Evolutionary conservation across 2,797 vertebrate genomes (phyloP).

Genomic region (Saxicola maurus): DNA sequence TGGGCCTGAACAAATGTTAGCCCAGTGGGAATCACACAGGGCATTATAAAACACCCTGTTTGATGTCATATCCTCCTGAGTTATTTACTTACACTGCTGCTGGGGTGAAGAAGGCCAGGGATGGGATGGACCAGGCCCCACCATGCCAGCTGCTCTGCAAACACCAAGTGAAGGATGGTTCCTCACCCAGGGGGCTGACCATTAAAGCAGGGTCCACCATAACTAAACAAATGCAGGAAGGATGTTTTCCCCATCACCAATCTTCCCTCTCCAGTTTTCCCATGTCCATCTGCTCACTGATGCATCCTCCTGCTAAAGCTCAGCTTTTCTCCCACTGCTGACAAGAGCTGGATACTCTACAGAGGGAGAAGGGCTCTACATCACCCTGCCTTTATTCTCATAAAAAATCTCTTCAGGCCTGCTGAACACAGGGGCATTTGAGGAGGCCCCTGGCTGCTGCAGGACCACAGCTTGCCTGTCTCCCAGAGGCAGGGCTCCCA

Average conservation of each 20-base stretch:
- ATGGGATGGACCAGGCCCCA: neutral
- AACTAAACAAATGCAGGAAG: neutral
- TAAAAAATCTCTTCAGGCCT: neutral
- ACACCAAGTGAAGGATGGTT: neutral
- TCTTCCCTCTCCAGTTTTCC: neutral
- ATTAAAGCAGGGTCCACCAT: neutral
- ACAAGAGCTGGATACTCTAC: neutral
- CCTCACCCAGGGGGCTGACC: neutral
- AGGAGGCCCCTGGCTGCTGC: neutral
- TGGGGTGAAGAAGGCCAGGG: neutral
- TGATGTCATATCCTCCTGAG: neutral
- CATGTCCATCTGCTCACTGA: neutral
- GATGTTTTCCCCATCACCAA: neutral
- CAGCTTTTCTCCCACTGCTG: neutral
- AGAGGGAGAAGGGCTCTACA: neutral
- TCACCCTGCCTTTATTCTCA: neutral
- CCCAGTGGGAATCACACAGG: neutral
- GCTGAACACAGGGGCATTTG: neutral
- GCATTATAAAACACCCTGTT: neutral
- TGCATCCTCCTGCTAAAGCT: neutral
- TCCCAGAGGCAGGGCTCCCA: neutral
- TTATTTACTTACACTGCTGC: neutral
- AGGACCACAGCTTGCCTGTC: neutral
- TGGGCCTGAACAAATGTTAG: neutral
- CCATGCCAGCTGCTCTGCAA: neutral